These are phyloP conservation scores for Anthoscopus minutus DNA, from an alignment of 2,113 vertebrate species.

Conservation along the genomic window DNA sequence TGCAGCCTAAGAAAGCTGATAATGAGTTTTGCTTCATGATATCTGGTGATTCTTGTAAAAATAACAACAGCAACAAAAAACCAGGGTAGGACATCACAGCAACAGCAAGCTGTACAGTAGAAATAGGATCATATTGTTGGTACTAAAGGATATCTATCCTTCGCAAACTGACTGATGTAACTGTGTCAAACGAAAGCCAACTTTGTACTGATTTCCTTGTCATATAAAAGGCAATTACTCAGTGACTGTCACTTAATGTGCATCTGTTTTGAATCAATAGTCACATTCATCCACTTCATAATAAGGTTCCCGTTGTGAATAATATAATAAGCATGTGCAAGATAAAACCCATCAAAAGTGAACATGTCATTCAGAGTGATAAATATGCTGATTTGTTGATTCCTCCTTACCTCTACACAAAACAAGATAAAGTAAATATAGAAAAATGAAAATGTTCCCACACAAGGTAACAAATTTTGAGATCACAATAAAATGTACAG, in stretches of 20 bases:
- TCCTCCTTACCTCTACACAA: not conserved
- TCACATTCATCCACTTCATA: constrained; percentile 8
- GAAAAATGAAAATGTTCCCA: not conserved
- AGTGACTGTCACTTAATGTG: constrained; percentile 46
- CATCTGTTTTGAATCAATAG: constrained; percentile 39
- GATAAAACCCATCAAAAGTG: constrained; percentile 30
- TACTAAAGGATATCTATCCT: constrained; percentile 7
- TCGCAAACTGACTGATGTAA: constrained; percentile 36
- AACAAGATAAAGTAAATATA: not conserved
- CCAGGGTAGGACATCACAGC: not conserved
- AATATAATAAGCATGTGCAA: constrained; percentile 27
- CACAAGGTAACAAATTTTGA: not conserved
- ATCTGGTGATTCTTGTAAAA: not conserved
- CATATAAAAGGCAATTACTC: constrained; percentile 43
- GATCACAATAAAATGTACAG: not conserved
- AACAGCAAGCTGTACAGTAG: not conserved
- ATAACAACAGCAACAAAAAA: not conserved
- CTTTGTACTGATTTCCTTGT: constrained; percentile 34
- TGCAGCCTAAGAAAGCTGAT: not conserved
- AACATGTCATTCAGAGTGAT: not conserved
- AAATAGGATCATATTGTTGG: not conserved
- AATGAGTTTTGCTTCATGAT: not conserved
- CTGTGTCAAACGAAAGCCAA: constrained; percentile 32
- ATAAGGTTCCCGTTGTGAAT: constrained; percentile 9
- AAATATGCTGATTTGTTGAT: constrained; percentile 1